These are phyloP conservation scores for Sinocyclocheilus anophthalmus DNA, from an alignment of 2,113 vertebrate species.

Conservation along the genomic window DNA sequence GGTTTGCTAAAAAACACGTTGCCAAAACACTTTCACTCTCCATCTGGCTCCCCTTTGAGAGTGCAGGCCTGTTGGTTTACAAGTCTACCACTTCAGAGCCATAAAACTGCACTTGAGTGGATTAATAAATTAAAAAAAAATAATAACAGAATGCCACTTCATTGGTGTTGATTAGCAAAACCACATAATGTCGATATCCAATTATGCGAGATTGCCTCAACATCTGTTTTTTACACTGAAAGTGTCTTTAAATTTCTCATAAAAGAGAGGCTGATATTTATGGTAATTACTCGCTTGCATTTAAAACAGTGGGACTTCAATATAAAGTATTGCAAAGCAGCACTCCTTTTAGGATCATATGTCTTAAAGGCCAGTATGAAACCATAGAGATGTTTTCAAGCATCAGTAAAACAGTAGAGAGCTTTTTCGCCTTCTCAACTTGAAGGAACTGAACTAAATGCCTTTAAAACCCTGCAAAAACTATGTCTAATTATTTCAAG, in stretches of 20 bases:
- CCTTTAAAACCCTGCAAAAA: neutral
- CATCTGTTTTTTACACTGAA: slow-evolving; percentile 63
- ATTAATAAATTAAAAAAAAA: slow-evolving; percentile 62
- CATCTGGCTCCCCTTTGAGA: slow-evolving; percentile 56
- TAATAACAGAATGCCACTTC: slow-evolving; percentile 55
- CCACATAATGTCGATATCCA: slow-evolving; percentile 60
- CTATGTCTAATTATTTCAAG: neutral
- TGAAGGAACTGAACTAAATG: neutral
- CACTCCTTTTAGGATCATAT: slow-evolving; percentile 37
- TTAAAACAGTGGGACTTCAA: slow-evolving; percentile 59
- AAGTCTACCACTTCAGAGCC: slow-evolving; percentile 64
- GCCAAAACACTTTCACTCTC: slow-evolving; percentile 52
- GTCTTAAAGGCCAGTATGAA: slow-evolving; percentile 25
- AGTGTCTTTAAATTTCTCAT: slow-evolving; percentile 55
- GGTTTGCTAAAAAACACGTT: slow-evolving; percentile 32
- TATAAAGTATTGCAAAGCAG: slow-evolving; percentile 42
- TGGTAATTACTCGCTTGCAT: slow-evolving; percentile 60
- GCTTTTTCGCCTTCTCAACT: neutral
- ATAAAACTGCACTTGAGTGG: slow-evolving; percentile 67
- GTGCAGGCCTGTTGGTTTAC: slow-evolving; percentile 57
- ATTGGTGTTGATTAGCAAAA: slow-evolving; percentile 65
- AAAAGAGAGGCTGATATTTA: slow-evolving; percentile 59
- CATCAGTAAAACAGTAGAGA: slow-evolving; percentile 12
- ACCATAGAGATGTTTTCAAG: slow-evolving; percentile 9
- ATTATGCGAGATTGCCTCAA: slow-evolving; percentile 64